Percentiles rank a stretch among this genome's conserved stretches.
phyloP scores from a whole-genome alignment of 1,140 invertebrate species.

The Solenopsis fugax region DNA sequence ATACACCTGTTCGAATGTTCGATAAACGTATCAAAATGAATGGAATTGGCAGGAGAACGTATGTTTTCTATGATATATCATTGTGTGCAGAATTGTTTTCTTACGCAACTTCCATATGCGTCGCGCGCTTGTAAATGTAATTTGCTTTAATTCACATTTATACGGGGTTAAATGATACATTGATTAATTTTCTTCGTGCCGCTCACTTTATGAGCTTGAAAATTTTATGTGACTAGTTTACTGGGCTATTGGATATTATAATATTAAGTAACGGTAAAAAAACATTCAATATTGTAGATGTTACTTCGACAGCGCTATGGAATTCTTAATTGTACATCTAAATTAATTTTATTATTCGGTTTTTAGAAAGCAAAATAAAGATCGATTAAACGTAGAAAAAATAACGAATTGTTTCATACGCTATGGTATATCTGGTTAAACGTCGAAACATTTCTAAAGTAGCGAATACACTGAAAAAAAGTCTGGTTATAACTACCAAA shows the following conservation, averaged over 20 bases:
- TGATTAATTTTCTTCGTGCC: background rate
- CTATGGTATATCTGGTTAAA: background rate
- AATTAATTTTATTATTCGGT: background rate
- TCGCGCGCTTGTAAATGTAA: background rate
- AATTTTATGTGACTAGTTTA: slow-evolving; percentile 11
- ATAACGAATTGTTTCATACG: background rate
- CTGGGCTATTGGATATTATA: background rate
- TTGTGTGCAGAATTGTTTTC: background rate
- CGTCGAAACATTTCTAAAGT: background rate
- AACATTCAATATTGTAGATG: background rate
- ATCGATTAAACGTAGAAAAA: background rate
- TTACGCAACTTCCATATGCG: background rate
- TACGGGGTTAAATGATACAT: background rate
- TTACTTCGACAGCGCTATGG: background rate
- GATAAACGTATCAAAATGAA: background rate
- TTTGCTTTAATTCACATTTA: background rate
- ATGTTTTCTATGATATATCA: background rate
- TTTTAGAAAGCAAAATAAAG: background rate
- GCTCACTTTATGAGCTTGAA: background rate
- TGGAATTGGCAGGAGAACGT: background rate
- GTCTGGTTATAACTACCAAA: too few species aligned
- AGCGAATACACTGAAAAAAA: too few species aligned
- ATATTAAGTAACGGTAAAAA: background rate
- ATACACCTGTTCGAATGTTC: slow-evolving; percentile 5
- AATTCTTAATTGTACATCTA: background rate